Conservation (phyloP, 1,140 invertebrate species). For the Drosophila grimshawi region DNA sequence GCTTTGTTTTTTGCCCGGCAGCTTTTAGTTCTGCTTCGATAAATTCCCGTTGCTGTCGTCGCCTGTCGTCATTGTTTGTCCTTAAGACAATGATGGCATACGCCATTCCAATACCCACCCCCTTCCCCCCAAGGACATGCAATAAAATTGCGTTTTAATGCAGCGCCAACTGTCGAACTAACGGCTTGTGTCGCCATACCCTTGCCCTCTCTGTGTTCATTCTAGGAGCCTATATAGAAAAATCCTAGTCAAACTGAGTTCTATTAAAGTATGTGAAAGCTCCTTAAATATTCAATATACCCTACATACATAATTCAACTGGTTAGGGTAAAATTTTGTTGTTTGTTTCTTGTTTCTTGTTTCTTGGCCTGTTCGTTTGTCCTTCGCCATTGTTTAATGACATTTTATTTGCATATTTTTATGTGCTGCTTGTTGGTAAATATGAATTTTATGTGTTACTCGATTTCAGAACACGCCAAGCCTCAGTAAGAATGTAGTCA, state of each 20-base stretch:
- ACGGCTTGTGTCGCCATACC: slow-evolving; percentile 23
- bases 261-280: neutral
- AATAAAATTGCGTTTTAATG: slow-evolving; percentile 82
- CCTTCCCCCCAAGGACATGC: slow-evolving; percentile 62
- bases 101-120: slow-evolving; percentile 37
- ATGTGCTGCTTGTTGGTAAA: slow-evolving; percentile 37
- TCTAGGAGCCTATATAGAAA: too few relatives aligned
- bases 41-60: slow-evolving; percentile 42
- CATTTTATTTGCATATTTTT: slow-evolving; percentile 82
- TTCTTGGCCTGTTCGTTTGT: slow-evolving; percentile 52
- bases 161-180: slow-evolving; percentile 56
- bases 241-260: neutral
- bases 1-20: slow-evolving; percentile 13
- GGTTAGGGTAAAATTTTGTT: slow-evolving; percentile 32
- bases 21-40: slow-evolving; percentile 29
- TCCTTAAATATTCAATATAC: slow-evolving; percentile 2
- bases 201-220: neutral
- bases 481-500: neutral
- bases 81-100: slow-evolving; percentile 74
- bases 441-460: slow-evolving; percentile 70
- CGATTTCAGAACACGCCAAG: slow-evolving; percentile 64
- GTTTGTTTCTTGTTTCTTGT: slow-evolving; percentile 47
- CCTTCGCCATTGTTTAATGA: slow-evolving; percentile 75
- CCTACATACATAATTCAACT: neutral
- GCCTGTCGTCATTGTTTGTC: slow-evolving; percentile 59